Conservation (phyloP, 2,797 vertebrate genomes). For the Pantherophis alleghaniensis region DNA sequence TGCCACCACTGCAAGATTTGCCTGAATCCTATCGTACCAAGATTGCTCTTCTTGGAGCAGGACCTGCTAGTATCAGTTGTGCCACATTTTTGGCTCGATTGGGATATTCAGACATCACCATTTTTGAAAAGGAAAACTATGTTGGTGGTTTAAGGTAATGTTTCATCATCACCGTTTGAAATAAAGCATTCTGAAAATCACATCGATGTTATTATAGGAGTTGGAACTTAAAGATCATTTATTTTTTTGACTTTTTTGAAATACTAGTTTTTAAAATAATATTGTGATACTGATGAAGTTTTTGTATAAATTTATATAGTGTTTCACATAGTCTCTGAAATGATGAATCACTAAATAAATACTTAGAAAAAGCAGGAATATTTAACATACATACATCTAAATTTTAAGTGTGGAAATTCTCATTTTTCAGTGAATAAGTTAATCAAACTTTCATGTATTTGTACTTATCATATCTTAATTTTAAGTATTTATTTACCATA, state of each 20-base stretch:
- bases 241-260: background rate
- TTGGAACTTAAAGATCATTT: background rate
- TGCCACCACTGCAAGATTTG: constrained; percentile 80
- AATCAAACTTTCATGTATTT: background rate
- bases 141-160: constrained; percentile 89
- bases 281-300: background rate
- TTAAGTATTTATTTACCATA: background rate
- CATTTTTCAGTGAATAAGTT: background rate
- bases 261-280: background rate
- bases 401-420: background rate
- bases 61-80: constrained; percentile 90
- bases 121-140: constrained; percentile 91
- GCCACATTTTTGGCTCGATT: constrained; percentile 90
- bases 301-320: background rate
- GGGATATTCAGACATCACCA: constrained; percentile 87
- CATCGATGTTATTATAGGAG: background rate
- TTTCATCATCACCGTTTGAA: background rate
- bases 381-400: background rate
- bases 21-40: constrained; percentile 80
- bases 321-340: background rate
- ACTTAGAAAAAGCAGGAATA: background rate
- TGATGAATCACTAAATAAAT: background rate
- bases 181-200: constrained; percentile 21
- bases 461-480: background rate
- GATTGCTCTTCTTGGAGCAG: constrained; percentile 90